Conservation (phyloP, 37 sponge, comb jelly and placozoan genomes). For the Cladorhizidae sp. region DNA sequence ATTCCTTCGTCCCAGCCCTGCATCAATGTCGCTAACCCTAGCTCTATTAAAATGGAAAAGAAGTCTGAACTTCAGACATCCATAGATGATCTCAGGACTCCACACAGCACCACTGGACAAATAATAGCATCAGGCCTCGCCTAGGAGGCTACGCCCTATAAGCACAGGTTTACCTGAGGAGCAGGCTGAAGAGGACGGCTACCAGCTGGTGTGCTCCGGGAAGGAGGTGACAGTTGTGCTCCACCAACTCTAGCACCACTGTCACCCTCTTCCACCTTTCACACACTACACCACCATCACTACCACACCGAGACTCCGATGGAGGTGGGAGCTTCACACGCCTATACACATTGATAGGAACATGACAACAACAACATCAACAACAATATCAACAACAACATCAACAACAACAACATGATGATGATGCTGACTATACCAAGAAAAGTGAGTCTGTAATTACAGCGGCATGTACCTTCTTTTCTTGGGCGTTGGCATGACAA, state of each 20-base stretch:
- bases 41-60: too few species aligned
- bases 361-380: background rate
- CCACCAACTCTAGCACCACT: conserved; percentile 61
- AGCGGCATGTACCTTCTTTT: conserved; percentile 13
- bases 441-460: too few species aligned
- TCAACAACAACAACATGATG: too few species aligned
- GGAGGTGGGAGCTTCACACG: background rate
- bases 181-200: conserved; percentile 53
- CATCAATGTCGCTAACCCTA: too few species aligned
- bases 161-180: conserved; percentile 50
- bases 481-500: conserved; percentile 26
- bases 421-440: too few species aligned
- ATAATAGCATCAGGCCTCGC: background rate
- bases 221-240: conserved; percentile 12
- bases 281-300: conserved; percentile 7
- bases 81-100: too few species aligned
- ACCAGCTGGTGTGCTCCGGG: conserved; percentile 46
- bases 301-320: background rate
- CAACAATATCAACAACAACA: too few species aligned
- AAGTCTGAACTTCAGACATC: too few species aligned
- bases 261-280: conserved; percentile 53
- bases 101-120: background rate
- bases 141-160: background rate
- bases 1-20: too few species aligned
- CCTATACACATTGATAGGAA: background rate